phyloP scores from a whole-genome alignment of 2,888 invertebrate genomes.

The Anticlea derivata region DNA sequence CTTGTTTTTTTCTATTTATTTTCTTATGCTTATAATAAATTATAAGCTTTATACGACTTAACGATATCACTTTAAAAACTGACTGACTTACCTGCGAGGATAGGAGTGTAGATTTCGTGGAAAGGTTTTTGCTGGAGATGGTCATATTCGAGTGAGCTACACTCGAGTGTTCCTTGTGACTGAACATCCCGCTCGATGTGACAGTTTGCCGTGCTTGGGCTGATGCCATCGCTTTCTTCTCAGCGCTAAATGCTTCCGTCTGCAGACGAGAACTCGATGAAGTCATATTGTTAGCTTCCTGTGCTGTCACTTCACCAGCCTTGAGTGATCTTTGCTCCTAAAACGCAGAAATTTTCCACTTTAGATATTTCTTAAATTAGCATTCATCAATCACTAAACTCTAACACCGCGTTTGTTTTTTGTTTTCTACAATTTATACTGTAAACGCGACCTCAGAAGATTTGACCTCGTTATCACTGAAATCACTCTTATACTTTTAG shows the following conservation, averaged over 20 bases:
- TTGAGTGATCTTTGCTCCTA: conserved; percentile 94
- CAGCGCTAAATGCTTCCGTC: conserved; percentile 93
- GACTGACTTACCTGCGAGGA: conserved; percentile 74
- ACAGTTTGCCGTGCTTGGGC: conserved; percentile 91
- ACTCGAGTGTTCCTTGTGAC: conserved; percentile 87
- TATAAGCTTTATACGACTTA: too few relatives aligned
- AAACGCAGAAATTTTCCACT: conserved; percentile 44
- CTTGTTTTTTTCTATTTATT: too few relatives aligned
- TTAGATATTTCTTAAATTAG: conserved; percentile 12
- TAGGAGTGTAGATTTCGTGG: conserved; percentile 85
- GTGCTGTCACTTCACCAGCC: conserved; percentile 92
- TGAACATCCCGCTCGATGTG: conserved; percentile 90
- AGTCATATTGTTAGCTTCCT: conserved; percentile 93
- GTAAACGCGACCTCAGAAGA: conserved; percentile 35
- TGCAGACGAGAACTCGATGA: conserved; percentile 93
- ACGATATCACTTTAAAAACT: neutral
- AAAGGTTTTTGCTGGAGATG: conserved; percentile 89
- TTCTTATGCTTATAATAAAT: too few relatives aligned
- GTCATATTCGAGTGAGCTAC: conserved; percentile 92
- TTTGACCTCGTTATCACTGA: conserved; percentile 59
- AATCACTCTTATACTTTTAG: conserved; percentile 51
- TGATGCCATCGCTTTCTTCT: conserved; percentile 89
- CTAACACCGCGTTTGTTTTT: conserved; percentile 18
- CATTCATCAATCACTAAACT: conserved; percentile 26
- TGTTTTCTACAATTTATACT: conserved; percentile 18